Conservation (phyloP, 1,140 invertebrate genomes). For the Drosophila athabasca region DNA sequence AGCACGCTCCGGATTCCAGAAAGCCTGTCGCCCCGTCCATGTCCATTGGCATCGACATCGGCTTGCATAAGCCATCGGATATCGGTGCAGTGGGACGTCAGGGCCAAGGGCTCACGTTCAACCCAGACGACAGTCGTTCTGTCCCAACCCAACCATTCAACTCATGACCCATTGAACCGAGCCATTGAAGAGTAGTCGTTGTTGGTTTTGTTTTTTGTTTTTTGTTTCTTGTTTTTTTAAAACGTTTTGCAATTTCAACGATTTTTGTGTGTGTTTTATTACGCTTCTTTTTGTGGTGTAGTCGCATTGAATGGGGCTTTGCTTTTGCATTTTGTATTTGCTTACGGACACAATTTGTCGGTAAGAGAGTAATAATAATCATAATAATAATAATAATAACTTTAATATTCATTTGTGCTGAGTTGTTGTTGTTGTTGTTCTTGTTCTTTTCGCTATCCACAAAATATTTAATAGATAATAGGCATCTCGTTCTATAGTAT, state of each 20-base stretch:
- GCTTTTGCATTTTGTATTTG: constrained; percentile 4
- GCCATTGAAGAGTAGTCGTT: constrained; percentile 26
- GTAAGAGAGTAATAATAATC: too few species aligned
- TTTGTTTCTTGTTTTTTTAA: constrained; percentile 44
- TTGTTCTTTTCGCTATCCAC: constrained; percentile 9
- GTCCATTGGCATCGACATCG: constrained; percentile 36
- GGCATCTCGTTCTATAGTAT: constrained; percentile 19
- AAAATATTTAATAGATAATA: constrained; percentile 2
- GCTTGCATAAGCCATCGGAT: not conserved
- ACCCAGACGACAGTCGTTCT: too few species aligned
- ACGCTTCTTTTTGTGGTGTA: constrained; percentile 28
- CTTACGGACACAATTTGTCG: constrained; percentile 7
- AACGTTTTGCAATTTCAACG: constrained; percentile 65
- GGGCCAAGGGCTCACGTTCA: constrained; percentile 15
- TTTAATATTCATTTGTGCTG: constrained; percentile 51
- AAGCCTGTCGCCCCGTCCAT: constrained; percentile 14
- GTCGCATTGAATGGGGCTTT: constrained; percentile 30
- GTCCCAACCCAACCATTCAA: too few species aligned
- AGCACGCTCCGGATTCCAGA: constrained; percentile 43
- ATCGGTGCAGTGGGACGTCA: not conserved
- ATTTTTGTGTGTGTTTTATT: constrained; percentile 47
- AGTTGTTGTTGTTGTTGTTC: not conserved
- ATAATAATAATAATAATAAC: constrained; percentile 22
- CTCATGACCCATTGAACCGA: constrained; percentile 1
- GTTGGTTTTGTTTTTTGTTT: not conserved